phyloP scores from a whole-genome alignment of 92 coral and sea anemone species.

The Anthopleura xanthogrammica region DNA sequence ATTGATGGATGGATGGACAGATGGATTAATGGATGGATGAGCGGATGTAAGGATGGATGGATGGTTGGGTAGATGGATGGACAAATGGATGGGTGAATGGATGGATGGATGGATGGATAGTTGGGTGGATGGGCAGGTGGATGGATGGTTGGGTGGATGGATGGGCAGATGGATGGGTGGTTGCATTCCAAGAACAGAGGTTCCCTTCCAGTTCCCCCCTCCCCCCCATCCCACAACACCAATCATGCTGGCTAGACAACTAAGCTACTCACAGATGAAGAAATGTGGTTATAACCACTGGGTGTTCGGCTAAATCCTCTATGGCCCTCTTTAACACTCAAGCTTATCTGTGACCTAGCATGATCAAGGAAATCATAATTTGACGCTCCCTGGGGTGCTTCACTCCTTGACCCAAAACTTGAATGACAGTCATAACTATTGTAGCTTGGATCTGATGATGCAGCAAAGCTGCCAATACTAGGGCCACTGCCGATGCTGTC shows the following conservation, averaged over 20 bases:
- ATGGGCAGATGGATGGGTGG: no score
- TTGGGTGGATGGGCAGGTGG: no score
- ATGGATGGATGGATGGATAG: no score
- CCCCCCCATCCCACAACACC: no score
- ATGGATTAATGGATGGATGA: no score
- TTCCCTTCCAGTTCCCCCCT: not conserved
- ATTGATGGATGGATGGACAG: no score
- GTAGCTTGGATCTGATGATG: conserved; percentile 63
- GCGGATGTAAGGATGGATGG: no score
- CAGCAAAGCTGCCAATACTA: conserved; percentile 63
- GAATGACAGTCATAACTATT: conserved; percentile 71
- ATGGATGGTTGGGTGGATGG: no score
- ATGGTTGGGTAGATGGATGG: no score
- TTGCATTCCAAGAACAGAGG: no score
- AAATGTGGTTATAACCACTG: conserved; percentile 49
- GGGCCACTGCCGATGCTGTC: conserved; percentile 80
- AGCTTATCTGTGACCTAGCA: conserved; percentile 53
- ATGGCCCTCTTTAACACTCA: conserved; percentile 55
- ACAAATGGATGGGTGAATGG: no score
- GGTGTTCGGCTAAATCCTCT: conserved; percentile 56
- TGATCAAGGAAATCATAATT: conserved; percentile 68
- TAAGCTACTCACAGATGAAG: conserved; percentile 45
- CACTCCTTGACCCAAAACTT: conserved; percentile 77
- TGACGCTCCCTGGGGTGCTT: conserved; percentile 23
- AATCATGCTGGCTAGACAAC: not conserved